Conservation (phyloP, 1,140 invertebrate genomes). For the Nephotettix cincticeps region DNA sequence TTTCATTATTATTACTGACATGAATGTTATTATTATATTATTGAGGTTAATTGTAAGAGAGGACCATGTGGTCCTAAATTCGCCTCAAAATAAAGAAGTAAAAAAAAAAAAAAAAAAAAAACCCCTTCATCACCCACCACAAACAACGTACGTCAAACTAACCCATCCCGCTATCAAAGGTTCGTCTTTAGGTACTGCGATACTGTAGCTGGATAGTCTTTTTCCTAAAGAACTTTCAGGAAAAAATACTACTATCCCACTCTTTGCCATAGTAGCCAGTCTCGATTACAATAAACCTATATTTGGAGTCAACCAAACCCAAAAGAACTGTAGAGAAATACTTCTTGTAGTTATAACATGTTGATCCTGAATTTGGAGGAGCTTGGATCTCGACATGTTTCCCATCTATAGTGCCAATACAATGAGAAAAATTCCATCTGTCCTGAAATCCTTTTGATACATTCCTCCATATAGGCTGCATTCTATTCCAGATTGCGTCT, state of each 20-base stretch:
- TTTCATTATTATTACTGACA: no score
- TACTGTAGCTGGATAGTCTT: slow-evolving; percentile 33
- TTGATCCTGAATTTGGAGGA: slow-evolving; percentile 41
- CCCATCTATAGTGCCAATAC: slow-evolving; percentile 48
- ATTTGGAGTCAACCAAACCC: slow-evolving; percentile 50
- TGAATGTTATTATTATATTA: no score
- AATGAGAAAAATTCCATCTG: slow-evolving; percentile 35
- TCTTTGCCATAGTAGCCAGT: slow-evolving; percentile 49
- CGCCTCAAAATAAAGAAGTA: no score
- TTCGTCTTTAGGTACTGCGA: slow-evolving; percentile 38
- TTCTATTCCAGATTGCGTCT: slow-evolving; percentile 41
- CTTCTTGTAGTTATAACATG: slow-evolving; percentile 54
- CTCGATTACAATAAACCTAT: slow-evolving; percentile 51
- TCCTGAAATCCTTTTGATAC: slow-evolving; percentile 38
- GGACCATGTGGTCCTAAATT: no score
- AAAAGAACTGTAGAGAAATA: slow-evolving; percentile 52
- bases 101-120: no score
- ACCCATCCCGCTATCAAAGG: slow-evolving; percentile 37
- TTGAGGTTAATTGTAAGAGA: no score
- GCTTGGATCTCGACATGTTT: slow-evolving; percentile 48
- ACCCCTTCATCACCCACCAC: slow-evolving; percentile 47
- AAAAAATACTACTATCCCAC: slow-evolving; percentile 45
- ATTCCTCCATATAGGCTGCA: slow-evolving; percentile 40
- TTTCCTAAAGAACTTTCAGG: slow-evolving; percentile 40
- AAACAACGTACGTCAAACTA: slow-evolving; percentile 38